These are phyloP conservation scores for Pseudorasbora parva DNA, from an alignment of 2,113 vertebrate genomes.

Conservation along the genomic window DNA sequence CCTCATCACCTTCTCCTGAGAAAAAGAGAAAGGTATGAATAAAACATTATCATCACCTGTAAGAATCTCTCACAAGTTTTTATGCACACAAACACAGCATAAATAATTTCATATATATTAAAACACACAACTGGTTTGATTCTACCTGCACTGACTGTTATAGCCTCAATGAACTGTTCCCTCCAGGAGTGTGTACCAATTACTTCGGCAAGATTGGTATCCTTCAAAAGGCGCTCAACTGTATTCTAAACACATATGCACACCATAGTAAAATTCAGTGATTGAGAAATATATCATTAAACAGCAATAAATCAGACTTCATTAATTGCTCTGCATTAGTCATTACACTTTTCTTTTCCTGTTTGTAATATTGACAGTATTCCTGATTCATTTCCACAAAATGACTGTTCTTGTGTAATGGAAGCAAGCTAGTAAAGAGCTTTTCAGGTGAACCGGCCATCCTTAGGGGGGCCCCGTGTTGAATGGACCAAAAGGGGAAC, in stretches of 20 bases:
- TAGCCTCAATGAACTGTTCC: constrained; percentile 90
- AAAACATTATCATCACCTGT: not conserved
- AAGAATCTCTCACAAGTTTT: not conserved
- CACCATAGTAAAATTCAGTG: not conserved
- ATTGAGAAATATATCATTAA: not conserved
- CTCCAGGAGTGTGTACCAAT: constrained; percentile 89
- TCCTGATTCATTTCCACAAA: not conserved
- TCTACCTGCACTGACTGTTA: constrained; percentile 90
- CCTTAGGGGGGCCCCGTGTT: no score
- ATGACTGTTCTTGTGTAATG: not conserved
- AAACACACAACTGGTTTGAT: not conserved
- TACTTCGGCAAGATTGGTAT: constrained; percentile 87
- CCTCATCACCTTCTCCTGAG: constrained; percentile 85
- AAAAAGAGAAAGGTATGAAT: not conserved
- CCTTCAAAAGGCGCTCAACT: constrained; percentile 91
- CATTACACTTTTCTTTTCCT: not conserved
- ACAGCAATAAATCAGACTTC: not conserved
- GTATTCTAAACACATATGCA: constrained; percentile 77
- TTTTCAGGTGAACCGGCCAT: no score
- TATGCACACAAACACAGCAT: not conserved
- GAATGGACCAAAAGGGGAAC: no score
- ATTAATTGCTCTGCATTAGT: not conserved
- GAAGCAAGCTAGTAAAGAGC: no score
- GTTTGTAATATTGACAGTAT: not conserved
- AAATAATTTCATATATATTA: not conserved